A percentile compares a stretch with the other conserved stretches of the same genome.
Conservation (phyloP, 2,888 invertebrate genomes). For the Horisme vitalbata region DNA sequence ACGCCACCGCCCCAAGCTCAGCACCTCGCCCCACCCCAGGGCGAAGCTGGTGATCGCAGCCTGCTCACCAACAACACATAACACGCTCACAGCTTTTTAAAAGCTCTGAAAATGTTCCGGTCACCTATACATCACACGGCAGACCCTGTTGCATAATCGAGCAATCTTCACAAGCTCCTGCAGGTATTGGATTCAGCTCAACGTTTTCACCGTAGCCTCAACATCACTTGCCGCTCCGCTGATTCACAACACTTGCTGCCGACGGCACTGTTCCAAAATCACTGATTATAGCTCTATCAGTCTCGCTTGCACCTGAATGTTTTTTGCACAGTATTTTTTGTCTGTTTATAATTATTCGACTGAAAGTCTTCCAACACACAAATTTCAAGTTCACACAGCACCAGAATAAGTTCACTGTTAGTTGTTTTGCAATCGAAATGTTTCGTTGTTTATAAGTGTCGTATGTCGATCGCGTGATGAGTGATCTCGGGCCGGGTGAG, state of each 20-base stretch:
- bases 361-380: slow-evolving; percentile 2
- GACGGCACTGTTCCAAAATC: slow-evolving; percentile 20
- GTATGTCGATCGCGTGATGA: slow-evolving; percentile 31
- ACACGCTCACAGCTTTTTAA: slow-evolving; percentile 6
- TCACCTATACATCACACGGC: slow-evolving; percentile 11
- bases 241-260: slow-evolving; percentile 10
- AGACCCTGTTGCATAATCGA: neutral
- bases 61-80: slow-evolving; percentile 27
- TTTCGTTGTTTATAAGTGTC: slow-evolving; percentile 26
- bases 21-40: slow-evolving; percentile 65
- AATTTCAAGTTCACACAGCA: slow-evolving; percentile 11
- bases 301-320: neutral
- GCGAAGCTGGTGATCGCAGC: slow-evolving; percentile 38
- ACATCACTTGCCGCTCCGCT: slow-evolving; percentile 1
- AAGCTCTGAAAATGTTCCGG: neutral
- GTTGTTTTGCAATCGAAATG: slow-evolving; percentile 18
- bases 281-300: neutral
- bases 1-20: slow-evolving; percentile 57
- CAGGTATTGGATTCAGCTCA: neutral
- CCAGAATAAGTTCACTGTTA: slow-evolving; percentile 13
- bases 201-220: slow-evolving; percentile 1
- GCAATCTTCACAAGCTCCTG: neutral
- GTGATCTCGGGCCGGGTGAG: slow-evolving; percentile 28
- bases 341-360: neutral
- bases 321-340: neutral